Base-by-base conservation (phyloP, 2,888 invertebrate species). In the Spatulosminthurus flaviceps region DNA sequence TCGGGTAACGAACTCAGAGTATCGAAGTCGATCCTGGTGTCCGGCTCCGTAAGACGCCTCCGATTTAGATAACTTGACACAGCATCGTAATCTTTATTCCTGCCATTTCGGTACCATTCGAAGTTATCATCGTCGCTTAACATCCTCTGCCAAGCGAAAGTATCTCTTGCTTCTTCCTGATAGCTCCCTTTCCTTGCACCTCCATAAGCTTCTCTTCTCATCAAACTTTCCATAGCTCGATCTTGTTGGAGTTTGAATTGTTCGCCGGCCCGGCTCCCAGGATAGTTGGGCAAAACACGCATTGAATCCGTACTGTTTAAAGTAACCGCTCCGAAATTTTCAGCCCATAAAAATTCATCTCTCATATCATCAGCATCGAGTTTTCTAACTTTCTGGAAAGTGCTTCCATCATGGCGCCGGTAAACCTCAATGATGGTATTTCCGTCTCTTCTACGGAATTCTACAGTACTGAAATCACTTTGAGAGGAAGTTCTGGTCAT, bases 331-430 rank as follows among this genome's bases (percentile, higher is more conserved):
- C 24, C 26, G 24, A 26, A 24, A n/a, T 13, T 64, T 11, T 64
- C 64, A 11, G 11, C 64, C 64, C 11, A 26, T 24, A 11, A 13
- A 11, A 64, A 22, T 24, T 11, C 21, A 22, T 64, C 64, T 9
- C 21, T 2, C 13, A 26, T 9, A 19, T 41, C 41, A 70, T 13
- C 41, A 7, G 34, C 70, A 16, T 70, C 70, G 5, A 13, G 13
- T 29, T 70, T 70, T 22, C 70, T 16, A 1, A 70, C 41, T 21
- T 42, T 70, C 41, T 70, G 28, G 28, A n/a, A 41, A 19, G 34
- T 70, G 41, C 70, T 70, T 11, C 70, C 70, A 41, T 70, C 70
- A 22, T 24, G n/a, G 1, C 70, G 70, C 19, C 22, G 34, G 70
- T 41, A 22, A n/a, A 70, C 41, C 24, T 70, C 70, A 13, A 70